These are phyloP conservation scores for Holotrichia oblita DNA, from an alignment of 1,140 invertebrate genomes.

Conservation along the genomic window DNA sequence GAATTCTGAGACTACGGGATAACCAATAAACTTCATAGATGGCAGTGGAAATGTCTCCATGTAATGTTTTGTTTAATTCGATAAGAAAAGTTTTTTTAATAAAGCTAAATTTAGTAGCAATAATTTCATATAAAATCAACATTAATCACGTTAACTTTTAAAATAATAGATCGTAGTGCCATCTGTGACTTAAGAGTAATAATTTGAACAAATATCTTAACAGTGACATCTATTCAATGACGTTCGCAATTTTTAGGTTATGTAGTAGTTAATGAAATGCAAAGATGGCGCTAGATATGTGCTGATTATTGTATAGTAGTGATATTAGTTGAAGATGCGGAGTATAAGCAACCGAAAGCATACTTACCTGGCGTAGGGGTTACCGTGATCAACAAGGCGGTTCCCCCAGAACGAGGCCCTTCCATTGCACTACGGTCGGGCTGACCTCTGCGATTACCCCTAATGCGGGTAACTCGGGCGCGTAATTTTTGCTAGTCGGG, in stretches of 20 bases:
- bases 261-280: background rate
- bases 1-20: too few species aligned
- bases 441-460: conserved; percentile 35
- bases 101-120: too few species aligned
- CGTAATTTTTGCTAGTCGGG: conserved; percentile 34
- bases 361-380: conserved; percentile 34
- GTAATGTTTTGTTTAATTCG: too few species aligned
- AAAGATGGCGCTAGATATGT: background rate
- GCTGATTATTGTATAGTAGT: background rate
- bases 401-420: conserved; percentile 33
- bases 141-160: too few species aligned
- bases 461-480: conserved; percentile 36
- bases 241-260: background rate
- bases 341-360: background rate
- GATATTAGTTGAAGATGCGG: background rate
- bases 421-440: conserved; percentile 35
- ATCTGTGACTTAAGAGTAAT: background rate
- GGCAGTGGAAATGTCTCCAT: too few species aligned
- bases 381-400: conserved; percentile 35
- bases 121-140: too few species aligned
- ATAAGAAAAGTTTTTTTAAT: too few species aligned
- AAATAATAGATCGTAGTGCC: background rate
- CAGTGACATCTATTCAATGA: background rate
- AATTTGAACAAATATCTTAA: background rate
- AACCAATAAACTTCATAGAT: too few species aligned